phyloP scores from a whole-genome alignment of 2,797 vertebrate species.

The Melanotaenia pygmaea region DNA sequence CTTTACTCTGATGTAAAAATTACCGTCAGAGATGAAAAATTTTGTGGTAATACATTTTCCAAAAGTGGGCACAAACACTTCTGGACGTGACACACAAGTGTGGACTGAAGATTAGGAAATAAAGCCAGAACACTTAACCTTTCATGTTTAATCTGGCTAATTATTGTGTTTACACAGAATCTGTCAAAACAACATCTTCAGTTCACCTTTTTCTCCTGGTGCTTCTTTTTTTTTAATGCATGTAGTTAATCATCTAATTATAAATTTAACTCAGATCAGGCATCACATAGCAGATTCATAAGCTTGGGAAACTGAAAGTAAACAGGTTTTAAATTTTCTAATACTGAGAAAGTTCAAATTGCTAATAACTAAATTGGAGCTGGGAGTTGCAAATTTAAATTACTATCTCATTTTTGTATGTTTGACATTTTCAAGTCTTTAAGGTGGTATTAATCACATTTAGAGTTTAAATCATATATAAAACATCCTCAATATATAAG shows the following conservation, averaged over 20 bases:
- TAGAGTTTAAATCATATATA: too few relatives aligned
- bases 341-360: slow-evolving; percentile 6
- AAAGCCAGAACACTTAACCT: slow-evolving; percentile 3
- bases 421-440: too few relatives aligned
- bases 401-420: too few relatives aligned
- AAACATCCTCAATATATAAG: too few relatives aligned
- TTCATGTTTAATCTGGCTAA: not conserved
- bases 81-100: not conserved
- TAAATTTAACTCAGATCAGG: not conserved
- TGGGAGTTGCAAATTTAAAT: too few relatives aligned
- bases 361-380: not conserved
- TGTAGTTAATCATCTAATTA: not conserved
- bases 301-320: not conserved
- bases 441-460: too few relatives aligned
- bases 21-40: not conserved
- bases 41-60: not conserved
- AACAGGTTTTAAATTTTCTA: slow-evolving; percentile 15
- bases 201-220: not conserved
- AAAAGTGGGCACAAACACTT: not conserved
- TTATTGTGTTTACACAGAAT: not conserved
- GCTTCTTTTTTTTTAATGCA: not conserved
- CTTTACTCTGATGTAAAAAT: not conserved
- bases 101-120: not conserved
- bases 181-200: slow-evolving; percentile 3
- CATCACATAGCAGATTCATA: not conserved